A percentile compares a stretch with the other conserved stretches of the same genome.
phyloP scores from a whole-genome alignment of 2,113 vertebrate species.

The Mesembrinibis cayennensis region DNA sequence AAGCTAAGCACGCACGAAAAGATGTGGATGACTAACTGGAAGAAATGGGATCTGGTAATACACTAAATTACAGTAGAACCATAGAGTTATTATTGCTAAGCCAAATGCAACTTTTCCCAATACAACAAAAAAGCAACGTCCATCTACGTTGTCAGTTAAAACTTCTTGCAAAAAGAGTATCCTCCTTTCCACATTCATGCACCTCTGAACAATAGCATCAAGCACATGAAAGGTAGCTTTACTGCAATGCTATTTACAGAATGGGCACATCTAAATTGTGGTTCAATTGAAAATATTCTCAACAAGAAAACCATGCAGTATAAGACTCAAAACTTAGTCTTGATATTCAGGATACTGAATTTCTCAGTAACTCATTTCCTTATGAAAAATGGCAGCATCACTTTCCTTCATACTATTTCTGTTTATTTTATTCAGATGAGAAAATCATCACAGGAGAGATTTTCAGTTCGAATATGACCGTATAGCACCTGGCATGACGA shows the following conservation, averaged over 20 bases:
- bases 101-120: background rate
- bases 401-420: background rate
- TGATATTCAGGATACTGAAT: background rate
- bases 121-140: background rate
- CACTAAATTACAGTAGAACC: background rate
- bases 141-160: background rate
- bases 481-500: background rate
- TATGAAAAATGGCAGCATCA: background rate
- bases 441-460: background rate
- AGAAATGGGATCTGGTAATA: background rate
- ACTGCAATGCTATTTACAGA: background rate
- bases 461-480: background rate
- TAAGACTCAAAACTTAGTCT: background rate
- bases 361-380: background rate
- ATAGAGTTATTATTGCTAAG: background rate
- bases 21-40: background rate
- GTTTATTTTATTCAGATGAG: background rate
- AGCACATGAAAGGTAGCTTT: background rate
- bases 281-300: background rate
- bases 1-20: background rate
- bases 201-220: background rate
- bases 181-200: background rate
- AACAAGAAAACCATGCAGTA: background rate
- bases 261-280: background rate
- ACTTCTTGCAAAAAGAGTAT: background rate